Conservation (phyloP, 2,113 vertebrate species). For the Phocoena sinus region DNA sequence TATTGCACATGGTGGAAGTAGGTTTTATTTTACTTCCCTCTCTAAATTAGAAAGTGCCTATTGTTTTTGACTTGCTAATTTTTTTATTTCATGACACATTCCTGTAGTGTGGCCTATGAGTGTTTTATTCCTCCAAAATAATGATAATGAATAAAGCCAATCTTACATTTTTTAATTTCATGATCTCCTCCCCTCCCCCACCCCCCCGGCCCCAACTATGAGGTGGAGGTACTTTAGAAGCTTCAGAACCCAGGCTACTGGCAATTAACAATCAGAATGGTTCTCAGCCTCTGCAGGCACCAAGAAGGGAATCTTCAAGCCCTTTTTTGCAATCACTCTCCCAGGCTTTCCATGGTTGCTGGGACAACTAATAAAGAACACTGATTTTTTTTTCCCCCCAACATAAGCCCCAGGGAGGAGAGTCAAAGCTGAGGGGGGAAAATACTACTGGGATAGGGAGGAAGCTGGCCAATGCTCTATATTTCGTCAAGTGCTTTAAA, state of each 20-base stretch:
- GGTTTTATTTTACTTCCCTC: constrained; percentile 8
- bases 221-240: background rate
- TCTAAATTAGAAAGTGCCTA: background rate
- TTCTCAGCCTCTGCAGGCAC: background rate
- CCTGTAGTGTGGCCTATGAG: background rate
- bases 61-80: background rate
- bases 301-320: background rate
- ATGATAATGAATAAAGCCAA: background rate
- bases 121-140: background rate
- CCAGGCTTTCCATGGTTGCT: constrained; percentile 40
- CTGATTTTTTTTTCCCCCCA: background rate
- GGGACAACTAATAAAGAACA: constrained; percentile 58
- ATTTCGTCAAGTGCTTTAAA: constrained; percentile 60
- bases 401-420: constrained; percentile 47
- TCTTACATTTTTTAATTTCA: background rate
- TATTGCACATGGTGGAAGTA: background rate
- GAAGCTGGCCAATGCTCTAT: constrained; percentile 27
- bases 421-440: constrained; percentile 15
- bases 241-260: background rate
- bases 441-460: constrained; percentile 16
- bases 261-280: background rate
- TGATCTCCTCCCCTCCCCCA: background rate
- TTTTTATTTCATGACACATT: background rate
- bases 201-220: rapidly evolving
- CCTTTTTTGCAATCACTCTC: constrained; percentile 6